A percentile compares a stretch with the other conserved stretches of the same genome.
phyloP scores from a whole-genome alignment of 2,797 vertebrate genomes.

The Pelochelys cantorii region DNA sequence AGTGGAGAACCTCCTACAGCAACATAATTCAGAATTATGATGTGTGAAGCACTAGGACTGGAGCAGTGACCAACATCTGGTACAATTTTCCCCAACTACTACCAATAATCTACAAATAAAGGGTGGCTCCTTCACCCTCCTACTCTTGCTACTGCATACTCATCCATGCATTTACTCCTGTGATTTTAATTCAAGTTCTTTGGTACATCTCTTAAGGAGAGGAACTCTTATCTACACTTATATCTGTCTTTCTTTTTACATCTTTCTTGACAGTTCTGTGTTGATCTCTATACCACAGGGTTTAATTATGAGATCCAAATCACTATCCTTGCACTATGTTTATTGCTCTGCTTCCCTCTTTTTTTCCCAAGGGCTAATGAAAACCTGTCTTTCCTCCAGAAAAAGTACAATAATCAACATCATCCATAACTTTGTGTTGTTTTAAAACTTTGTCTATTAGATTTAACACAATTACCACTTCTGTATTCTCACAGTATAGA shows the following conservation, averaged over 20 bases:
- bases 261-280: neutral
- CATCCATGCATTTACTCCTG: neutral
- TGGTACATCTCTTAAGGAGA: neutral
- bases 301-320: neutral
- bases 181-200: neutral
- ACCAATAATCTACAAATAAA: neutral
- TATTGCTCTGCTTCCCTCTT: neutral
- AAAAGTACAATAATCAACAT: neutral
- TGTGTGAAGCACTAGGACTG: neutral
- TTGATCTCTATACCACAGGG: neutral
- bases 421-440: conserved; percentile 13
- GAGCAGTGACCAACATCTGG: neutral
- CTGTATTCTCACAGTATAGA: conserved; percentile 10
- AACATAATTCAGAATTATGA: neutral
- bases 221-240: neutral
- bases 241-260: neutral
- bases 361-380: neutral
- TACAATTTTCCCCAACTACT: neutral
- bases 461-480: conserved; percentile 11
- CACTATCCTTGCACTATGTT: neutral
- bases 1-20: neutral
- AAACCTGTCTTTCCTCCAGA: fast-evolving
- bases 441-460: conserved; percentile 28
- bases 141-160: neutral
- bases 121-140: neutral